Evolutionary conservation across 2,113 vertebrate species (phyloP).

Genomic region (Bostrychus sinensis): DNA sequence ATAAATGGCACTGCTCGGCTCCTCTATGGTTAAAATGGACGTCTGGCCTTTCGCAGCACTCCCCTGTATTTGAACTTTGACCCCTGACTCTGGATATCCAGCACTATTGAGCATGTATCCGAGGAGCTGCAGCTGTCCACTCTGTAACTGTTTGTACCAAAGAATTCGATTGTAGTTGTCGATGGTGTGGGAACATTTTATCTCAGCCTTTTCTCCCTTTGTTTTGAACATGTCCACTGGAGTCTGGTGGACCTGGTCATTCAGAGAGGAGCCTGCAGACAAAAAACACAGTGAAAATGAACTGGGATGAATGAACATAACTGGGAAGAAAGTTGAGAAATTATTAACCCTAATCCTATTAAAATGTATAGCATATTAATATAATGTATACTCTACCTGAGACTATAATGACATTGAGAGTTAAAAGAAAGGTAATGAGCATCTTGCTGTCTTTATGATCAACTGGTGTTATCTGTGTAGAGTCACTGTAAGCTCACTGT

Average conservation of each 20-base stretch:
- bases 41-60: background rate
- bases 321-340: background rate
- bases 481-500: background rate
- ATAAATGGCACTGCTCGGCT: conserved; percentile 22
- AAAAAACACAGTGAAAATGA: too few relatives aligned
- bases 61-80: conserved; percentile 2
- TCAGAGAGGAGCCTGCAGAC: conserved; percentile 10
- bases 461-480: background rate
- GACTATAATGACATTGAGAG: background rate
- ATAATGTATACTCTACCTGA: conserved; percentile 34
- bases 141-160: conserved; percentile 39
- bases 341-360: background rate
- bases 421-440: background rate
- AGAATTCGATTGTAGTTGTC: conserved; percentile 9
- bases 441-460: conserved; percentile 13
- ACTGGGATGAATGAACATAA: too few relatives aligned
- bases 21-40: conserved; percentile 10
- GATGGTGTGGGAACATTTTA: conserved; percentile 36
- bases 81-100: background rate
- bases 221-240: conserved; percentile 4
- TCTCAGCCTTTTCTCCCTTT: conserved; percentile 6
- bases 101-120: background rate
- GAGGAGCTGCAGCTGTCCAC: conserved; percentile 21
- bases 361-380: background rate
- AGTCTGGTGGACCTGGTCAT: conserved; percentile 20